phyloP scores from a whole-genome alignment of 1,140 invertebrate genomes.

The Condylostylus longicornis region DNA sequence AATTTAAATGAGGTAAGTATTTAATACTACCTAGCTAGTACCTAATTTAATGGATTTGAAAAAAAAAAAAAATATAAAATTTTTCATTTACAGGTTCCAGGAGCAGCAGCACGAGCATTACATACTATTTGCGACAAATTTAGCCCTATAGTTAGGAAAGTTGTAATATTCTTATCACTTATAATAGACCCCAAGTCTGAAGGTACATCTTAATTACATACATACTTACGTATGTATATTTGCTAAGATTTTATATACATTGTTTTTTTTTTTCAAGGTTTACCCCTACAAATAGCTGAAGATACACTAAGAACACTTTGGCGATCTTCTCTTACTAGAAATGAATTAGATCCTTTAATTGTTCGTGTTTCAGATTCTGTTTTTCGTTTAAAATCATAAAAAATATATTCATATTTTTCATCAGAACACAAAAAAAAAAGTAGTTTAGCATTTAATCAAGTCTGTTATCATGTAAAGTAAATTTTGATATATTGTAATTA shows the following conservation, averaged over 20 bases:
- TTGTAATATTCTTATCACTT: constrained; percentile 24
- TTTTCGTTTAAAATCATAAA: constrained; percentile 7
- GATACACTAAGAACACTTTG: constrained; percentile 17
- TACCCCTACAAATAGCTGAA: background rate
- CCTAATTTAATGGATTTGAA: background rate
- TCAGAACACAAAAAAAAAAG: too few species aligned
- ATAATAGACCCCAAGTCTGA: constrained; percentile 3
- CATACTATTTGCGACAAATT: constrained; percentile 24
- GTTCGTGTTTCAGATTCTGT: constrained; percentile 24
- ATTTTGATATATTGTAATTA: too few species aligned
- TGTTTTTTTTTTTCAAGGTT: constrained; percentile 1
- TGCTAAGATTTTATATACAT: background rate
- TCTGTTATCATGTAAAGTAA: too few species aligned
- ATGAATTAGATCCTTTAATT: constrained; percentile 21
- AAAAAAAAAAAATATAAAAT: constrained; percentile 1
- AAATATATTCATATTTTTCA: too few species aligned
- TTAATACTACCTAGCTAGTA: background rate
- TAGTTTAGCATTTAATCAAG: too few species aligned
- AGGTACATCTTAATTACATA: background rate
- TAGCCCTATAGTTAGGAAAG: constrained; percentile 16
- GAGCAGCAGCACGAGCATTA: constrained; percentile 17
- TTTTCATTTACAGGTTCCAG: constrained; percentile 15
- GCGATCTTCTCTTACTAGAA: constrained; percentile 10
- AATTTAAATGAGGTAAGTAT: constrained; percentile 21
- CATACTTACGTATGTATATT: background rate